These are phyloP conservation scores for Pipistrellus pygmaeus DNA, from an alignment of 2,797 vertebrate genomes.

Conservation along the genomic window DNA sequence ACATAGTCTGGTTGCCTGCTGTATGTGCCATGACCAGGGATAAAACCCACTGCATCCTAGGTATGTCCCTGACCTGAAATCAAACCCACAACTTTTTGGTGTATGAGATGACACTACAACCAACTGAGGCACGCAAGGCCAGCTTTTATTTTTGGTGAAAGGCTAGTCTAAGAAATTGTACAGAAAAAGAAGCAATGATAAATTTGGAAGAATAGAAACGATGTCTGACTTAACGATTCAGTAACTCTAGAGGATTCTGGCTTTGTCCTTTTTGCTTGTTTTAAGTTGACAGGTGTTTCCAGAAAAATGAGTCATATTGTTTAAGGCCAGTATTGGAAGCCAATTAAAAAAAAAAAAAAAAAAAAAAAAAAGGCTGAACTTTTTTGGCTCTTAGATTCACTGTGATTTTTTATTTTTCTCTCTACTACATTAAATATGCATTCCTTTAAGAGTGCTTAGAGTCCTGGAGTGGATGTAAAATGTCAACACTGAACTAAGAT, in stretches of 20 bases:
- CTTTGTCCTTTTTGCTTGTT: constrained; percentile 53
- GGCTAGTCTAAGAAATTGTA: constrained; percentile 66
- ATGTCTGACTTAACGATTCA: constrained; percentile 47
- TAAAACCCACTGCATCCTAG: not conserved
- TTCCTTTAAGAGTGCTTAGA: constrained; percentile 78
- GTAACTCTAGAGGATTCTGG: constrained; percentile 35
- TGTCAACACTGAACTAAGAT: constrained; percentile 59
- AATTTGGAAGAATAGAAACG: constrained; percentile 65
- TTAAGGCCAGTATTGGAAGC: constrained; percentile 60
- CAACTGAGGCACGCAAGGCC: not conserved
- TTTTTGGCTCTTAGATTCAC: constrained; percentile 64
- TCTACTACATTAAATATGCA: constrained; percentile 77
- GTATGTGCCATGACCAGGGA: not conserved
- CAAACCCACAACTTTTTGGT: not conserved
- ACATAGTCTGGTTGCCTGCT: not conserved
- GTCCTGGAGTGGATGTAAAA: not conserved
- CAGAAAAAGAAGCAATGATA: constrained; percentile 55
- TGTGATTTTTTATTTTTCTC: constrained; percentile 75
- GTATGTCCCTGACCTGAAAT: not conserved
- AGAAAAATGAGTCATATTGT: constrained; percentile 66
- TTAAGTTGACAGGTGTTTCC: constrained; percentile 72
- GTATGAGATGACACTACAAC: not conserved
- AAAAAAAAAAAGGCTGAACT: constrained; percentile 56
- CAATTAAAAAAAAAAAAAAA: not conserved
- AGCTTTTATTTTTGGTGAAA: constrained; percentile 72